A percentile compares a stretch with the other conserved stretches of the same genome.
Conservation (phyloP, 2,113 vertebrate genomes). For the Gymnocephalus cernua region DNA sequence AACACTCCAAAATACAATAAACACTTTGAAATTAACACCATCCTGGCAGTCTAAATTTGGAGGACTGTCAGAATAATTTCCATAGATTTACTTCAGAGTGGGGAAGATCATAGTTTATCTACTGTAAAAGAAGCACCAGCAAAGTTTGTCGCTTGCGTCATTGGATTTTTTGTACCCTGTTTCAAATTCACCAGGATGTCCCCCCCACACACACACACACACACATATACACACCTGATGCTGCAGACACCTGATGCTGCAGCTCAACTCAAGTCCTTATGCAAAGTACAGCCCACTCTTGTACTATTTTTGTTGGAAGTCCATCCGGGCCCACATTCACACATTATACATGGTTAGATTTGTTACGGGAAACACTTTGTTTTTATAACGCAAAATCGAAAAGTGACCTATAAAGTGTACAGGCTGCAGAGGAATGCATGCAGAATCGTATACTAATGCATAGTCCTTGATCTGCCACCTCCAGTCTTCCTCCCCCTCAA, state of each 20-base stretch:
- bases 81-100: neutral
- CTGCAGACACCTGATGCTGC: too few relatives aligned
- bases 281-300: constrained; percentile 35
- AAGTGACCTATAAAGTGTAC: neutral
- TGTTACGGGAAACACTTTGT: constrained; percentile 5
- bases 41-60: constrained; percentile 22
- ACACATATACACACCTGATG: constrained; percentile 35
- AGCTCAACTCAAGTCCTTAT: neutral
- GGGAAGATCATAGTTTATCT: neutral
- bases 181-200: constrained; percentile 45
- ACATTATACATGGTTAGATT: constrained; percentile 8
- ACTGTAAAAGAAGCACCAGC: neutral
- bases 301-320: constrained; percentile 6
- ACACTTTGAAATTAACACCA: too few relatives aligned
- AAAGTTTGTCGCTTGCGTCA: constrained; percentile 13
- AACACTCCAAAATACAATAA: neutral
- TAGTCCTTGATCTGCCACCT: neutral
- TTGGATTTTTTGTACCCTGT: neutral
- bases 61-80: constrained; percentile 5
- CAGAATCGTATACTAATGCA: neutral
- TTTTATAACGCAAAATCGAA: neutral
- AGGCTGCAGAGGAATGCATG: neutral
- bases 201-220: neutral
- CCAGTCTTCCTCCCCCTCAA: constrained; percentile 11
- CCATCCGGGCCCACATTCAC: constrained; percentile 17